These are phyloP conservation scores for Paramuricea clavata DNA, from an alignment of 92 coral and sea anemone genomes.

Conservation along the genomic window DNA sequence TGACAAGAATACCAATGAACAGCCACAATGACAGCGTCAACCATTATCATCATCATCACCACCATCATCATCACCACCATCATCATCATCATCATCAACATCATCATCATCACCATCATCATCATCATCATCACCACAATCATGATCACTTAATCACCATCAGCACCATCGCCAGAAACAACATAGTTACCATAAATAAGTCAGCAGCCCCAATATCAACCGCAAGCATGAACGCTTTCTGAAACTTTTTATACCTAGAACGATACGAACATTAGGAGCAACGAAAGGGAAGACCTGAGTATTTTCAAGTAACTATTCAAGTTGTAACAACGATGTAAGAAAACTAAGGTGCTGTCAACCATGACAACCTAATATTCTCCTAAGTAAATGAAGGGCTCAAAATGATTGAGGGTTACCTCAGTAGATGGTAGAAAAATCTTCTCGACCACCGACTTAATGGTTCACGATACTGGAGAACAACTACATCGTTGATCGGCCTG, in stretches of 20 bases:
- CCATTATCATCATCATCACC: neutral
- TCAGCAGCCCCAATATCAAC: slow-evolving; percentile 98
- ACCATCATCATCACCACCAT: slow-evolving; percentile 94
- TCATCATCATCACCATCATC: neutral
- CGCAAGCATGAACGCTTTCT: slow-evolving; percentile 96
- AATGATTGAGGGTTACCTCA: slow-evolving; percentile 64
- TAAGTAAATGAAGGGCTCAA: no score
- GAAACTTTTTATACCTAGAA: slow-evolving; percentile 88
- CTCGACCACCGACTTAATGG: slow-evolving; percentile 91
- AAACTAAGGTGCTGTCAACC: no score
- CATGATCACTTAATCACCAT: no score
- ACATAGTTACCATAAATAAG: slow-evolving; percentile 84
- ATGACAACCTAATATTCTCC: no score
- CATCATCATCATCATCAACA: slow-evolving; percentile 89
- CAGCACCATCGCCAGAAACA: no score
- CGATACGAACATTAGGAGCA: neutral
- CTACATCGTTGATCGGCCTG: slow-evolving; percentile 91
- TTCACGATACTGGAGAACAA: slow-evolving; percentile 92
- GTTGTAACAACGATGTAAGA: neutral
- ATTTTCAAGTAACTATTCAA: neutral
- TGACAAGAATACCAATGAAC: no score
- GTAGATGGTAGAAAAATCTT: slow-evolving; percentile 90
- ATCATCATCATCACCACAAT: no score
- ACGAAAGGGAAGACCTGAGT: no score
- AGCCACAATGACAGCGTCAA: neutral